Base-by-base conservation (phyloP, 30 jellyfish, hydroid and myxozoan genomes). In the Mastigias papua region DNA sequence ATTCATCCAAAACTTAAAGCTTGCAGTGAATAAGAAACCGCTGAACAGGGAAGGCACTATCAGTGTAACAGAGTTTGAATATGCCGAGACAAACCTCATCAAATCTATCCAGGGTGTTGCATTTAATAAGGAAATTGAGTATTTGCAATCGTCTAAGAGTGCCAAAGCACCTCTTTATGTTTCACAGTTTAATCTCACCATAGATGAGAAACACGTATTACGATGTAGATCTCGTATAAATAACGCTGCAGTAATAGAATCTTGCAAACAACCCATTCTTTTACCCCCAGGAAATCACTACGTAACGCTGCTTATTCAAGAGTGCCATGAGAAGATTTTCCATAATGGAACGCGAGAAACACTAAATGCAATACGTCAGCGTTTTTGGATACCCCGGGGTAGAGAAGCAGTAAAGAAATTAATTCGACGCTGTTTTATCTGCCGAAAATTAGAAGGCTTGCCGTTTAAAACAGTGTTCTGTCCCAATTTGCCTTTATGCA, bases 211-310 rank as follows among this genome's bases (percentile, higher is more conserved):
- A 2, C 16, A 42, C 25, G 34, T 73, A 31, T 22, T 42, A 9
- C 42, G 85, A 9, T 33, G 73, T 22, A 73, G 73, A 20, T 3
- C 70, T 29, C 85, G 37, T 3, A 73, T 73, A 8, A 25, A 10
- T 29, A 73, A 30, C 17, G 9, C 85, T 23, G 11, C 28, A 3
- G 78, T 73, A 15, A 4, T 35, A 25, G 73, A 33, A 11, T 33
- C 73, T 6, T 3, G 73, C 85, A 42, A 73, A 42, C 25, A 30
- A 33, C 85, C 70, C 15, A 73, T 73, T 20, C 48, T 73, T 3
- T 42, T 73, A 76, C 85, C 85, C 15, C 34, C 85, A 49, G 34
- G 73, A 33, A 42, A 20, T 73, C 5, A 76, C 35, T 73, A 29
- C 34, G 31, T 76, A 22, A 35, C 31, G 25, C 37, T 73, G 73